Evolutionary conservation across 2,113 vertebrate genomes (phyloP).

Genomic region (Lagenorhynchus albirostris): DNA sequence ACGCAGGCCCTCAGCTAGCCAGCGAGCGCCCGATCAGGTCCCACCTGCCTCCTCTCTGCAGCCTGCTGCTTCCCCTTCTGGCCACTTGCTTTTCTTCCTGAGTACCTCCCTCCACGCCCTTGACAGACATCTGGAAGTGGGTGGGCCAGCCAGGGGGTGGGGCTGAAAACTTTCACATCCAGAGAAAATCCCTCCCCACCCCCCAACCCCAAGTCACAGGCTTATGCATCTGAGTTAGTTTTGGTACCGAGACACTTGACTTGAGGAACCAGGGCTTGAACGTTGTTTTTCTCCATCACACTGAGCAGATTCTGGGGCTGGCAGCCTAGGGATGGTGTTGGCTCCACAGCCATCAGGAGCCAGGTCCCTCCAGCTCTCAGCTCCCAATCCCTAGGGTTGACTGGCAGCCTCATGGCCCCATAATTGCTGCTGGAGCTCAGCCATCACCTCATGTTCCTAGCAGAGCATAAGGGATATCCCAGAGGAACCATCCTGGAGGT

Average conservation of each 20-base stretch:
- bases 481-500: background rate
- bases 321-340: fast-evolving
- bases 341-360: background rate
- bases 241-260: background rate
- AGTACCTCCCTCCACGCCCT: background rate
- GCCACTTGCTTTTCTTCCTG: background rate
- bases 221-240: fast-evolving
- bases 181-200: background rate
- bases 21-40: fast-evolving
- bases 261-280: fast-evolving
- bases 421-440: background rate
- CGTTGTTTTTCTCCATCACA: fast-evolving
- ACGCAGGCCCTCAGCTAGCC: background rate
- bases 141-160: background rate
- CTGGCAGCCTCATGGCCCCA: background rate
- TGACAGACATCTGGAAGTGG: background rate
- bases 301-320: too few species aligned
- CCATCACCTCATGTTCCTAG: background rate
- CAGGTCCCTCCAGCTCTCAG: background rate
- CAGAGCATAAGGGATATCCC: background rate
- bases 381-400: background rate
- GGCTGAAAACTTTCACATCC: background rate
- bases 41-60: background rate
- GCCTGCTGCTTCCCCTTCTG: background rate
- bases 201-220: background rate